Evolutionary conservation across 2,113 vertebrate genomes (phyloP).

Genomic region (Poeciliopsis occidentalis): DNA sequence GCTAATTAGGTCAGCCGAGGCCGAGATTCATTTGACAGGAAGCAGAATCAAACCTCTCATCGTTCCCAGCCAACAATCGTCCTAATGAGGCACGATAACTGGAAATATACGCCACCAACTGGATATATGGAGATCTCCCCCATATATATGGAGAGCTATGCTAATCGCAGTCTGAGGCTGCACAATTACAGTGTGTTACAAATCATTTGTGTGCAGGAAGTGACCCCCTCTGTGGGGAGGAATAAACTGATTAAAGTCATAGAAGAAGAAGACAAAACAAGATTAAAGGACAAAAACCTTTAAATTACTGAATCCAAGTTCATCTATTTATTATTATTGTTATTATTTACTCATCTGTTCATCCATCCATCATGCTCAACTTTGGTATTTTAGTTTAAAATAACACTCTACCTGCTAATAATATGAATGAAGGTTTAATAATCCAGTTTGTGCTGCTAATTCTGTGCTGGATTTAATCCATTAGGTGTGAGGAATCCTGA

Average conservation of each 20-base stretch:
- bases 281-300: slow-evolving; percentile 2
- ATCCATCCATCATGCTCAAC: not conserved
- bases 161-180: slow-evolving; percentile 68
- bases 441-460: slow-evolving; percentile 27
- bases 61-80: slow-evolving; percentile 6
- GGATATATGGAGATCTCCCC: slow-evolving; percentile 52
- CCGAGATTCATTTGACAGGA: slow-evolving; percentile 67
- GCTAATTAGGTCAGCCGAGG: slow-evolving; percentile 75
- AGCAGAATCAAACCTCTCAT: slow-evolving; percentile 53
- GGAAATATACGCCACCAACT: not conserved
- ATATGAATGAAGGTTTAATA: not conserved
- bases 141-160: slow-evolving; percentile 62
- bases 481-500: slow-evolving; percentile 8
- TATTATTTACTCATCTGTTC: too few relatives aligned
- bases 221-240: slow-evolving; percentile 37
- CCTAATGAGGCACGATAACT: slow-evolving; percentile 50
- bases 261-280: not conserved
- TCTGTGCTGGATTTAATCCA: slow-evolving; percentile 16
- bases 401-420: too few relatives aligned
- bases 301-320: not conserved
- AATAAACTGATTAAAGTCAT: slow-evolving; percentile 7
- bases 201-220: slow-evolving; percentile 49
- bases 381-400: too few relatives aligned
- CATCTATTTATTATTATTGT: too few relatives aligned
- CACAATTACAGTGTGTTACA: slow-evolving; percentile 58